Evolutionary conservation across 2,113 vertebrate genomes (phyloP).

Genomic region (Tragelaphus imberbis): DNA sequence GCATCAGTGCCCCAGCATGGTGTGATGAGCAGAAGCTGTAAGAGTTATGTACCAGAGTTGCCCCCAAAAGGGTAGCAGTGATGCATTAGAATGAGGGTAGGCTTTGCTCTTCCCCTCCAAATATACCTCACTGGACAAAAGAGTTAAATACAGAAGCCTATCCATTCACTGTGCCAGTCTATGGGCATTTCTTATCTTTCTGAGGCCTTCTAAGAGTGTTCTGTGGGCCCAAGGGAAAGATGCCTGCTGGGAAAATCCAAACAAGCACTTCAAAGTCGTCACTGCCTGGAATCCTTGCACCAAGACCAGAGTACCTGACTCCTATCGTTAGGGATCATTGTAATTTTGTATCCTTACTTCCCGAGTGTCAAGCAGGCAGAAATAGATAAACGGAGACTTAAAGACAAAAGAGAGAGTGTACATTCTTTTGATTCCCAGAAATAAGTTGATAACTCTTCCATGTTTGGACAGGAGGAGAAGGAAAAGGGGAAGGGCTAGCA

Average conservation of each 20-base stretch:
- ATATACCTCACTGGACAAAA: neutral
- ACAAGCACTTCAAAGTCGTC: neutral
- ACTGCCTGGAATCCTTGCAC: neutral
- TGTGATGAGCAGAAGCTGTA: neutral
- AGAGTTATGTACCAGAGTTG: neutral
- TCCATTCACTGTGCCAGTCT: neutral
- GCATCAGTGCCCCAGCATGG: neutral
- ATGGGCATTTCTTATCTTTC: neutral
- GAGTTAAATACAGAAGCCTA: neutral
- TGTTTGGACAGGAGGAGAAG: neutral
- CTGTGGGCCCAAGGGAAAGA: neutral
- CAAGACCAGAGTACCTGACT: neutral
- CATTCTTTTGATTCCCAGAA: neutral
- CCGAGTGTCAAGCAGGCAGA: neutral
- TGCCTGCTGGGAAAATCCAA: slow-evolving; percentile 41
- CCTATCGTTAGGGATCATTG: neutral
- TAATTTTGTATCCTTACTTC: neutral
- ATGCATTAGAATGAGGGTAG: neutral
- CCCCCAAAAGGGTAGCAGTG: neutral
- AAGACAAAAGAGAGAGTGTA: neutral
- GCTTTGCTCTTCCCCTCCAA: neutral
- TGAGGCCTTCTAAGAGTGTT: neutral
- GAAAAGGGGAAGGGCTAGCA: neutral
- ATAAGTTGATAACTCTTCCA: neutral
- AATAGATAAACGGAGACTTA: neutral